phyloP scores from a whole-genome alignment of 2,113 vertebrate genomes.

The Alligator sinensis region DNA sequence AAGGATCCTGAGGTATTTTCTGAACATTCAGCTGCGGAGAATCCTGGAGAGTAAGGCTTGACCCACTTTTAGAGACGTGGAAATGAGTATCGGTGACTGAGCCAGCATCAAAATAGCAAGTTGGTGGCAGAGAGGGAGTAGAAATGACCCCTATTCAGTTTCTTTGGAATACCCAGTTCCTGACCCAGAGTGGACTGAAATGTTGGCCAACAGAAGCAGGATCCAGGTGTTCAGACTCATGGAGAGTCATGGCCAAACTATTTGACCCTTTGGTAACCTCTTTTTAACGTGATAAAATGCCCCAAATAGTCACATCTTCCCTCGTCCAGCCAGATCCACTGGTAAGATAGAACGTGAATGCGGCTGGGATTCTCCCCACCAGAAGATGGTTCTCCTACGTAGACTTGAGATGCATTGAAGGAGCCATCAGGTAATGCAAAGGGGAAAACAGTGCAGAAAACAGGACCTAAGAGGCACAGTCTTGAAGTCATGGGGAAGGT shows the following conservation, averaged over 20 bases:
- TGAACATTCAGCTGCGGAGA: not conserved
- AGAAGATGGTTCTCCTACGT: not conserved
- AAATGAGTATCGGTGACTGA: not conserved
- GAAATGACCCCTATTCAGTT: not conserved
- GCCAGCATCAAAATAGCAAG: not conserved
- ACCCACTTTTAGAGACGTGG: not conserved
- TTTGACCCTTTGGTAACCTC: not conserved
- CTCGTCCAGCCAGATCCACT: not conserved
- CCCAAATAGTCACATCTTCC: not conserved
- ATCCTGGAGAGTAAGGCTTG: not conserved
- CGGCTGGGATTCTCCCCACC: not conserved
- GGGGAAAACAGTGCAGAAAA: not conserved
- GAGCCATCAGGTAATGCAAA: not conserved
- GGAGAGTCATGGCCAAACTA: not conserved
- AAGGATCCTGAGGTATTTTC: not conserved
- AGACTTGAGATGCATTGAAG: not conserved
- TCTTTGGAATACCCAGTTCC: too few species aligned
- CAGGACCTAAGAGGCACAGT: not conserved
- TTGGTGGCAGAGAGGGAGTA: not conserved
- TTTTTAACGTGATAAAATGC: not conserved
- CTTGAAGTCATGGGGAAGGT: too few species aligned
- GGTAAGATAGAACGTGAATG: not conserved
- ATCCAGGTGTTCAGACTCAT: not conserved
- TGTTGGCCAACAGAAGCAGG: not conserved
- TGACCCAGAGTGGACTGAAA: not conserved